Conservation (phyloP, 1,140 invertebrate species). For the Diachasma alloeum region DNA sequence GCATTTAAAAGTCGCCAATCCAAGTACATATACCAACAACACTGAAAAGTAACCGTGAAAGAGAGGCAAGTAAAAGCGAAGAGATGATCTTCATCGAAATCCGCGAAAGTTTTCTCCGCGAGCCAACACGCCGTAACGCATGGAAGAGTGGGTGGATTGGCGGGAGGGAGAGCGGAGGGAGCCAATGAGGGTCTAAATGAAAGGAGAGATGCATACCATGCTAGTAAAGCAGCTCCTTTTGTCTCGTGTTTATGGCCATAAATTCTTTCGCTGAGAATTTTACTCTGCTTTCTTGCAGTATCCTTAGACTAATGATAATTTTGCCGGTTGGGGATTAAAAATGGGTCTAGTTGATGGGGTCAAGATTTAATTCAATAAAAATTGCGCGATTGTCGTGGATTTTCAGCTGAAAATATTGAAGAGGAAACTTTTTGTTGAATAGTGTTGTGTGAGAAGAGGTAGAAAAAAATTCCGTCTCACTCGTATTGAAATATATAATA, state of each 20-base stretch:
- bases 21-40: background rate
- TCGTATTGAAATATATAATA: too few relatives aligned
- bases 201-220: background rate
- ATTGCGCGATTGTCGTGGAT: too few relatives aligned
- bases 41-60: background rate
- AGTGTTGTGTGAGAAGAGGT: too few relatives aligned
- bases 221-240: background rate
- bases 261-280: background rate
- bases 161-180: background rate
- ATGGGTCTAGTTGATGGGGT: too few relatives aligned
- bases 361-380: too few relatives aligned
- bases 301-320: too few relatives aligned
- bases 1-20: background rate
- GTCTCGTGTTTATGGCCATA: background rate
- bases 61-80: background rate
- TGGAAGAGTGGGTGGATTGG: background rate
- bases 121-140: background rate
- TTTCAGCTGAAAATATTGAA: too few relatives aligned
- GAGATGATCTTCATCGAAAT: background rate
- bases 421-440: too few relatives aligned
- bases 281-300: too few relatives aligned
- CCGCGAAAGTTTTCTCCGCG: background rate
- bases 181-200: background rate
- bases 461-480: too few relatives aligned
- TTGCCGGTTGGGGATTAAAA: too few relatives aligned